phyloP scores from a whole-genome alignment of 2,797 vertebrate species.

The Ataeniobius toweri region DNA sequence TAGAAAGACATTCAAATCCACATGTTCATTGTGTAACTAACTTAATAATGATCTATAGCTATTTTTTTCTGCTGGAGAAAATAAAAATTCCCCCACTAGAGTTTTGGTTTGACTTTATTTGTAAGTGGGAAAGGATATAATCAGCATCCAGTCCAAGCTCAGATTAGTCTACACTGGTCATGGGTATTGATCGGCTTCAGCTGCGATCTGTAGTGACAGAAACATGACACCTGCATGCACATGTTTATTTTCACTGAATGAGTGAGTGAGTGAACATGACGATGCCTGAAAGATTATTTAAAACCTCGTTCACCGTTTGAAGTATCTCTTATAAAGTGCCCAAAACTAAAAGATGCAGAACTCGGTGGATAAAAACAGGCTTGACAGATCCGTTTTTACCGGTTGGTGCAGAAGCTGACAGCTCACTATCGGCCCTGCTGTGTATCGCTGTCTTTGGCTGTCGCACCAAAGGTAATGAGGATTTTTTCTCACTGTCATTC shows the following conservation, averaged over 20 bases:
- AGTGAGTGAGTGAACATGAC: too few relatives aligned
- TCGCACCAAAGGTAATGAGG: background rate
- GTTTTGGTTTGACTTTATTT: background rate
- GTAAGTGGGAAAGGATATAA: background rate
- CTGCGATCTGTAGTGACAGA: background rate
- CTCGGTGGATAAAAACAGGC: slow-evolving; percentile 4
- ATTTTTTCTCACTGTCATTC: slow-evolving; percentile 1
- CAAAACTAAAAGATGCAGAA: background rate
- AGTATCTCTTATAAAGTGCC: slow-evolving; percentile 2
- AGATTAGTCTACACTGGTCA: background rate
- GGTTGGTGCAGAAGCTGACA: slow-evolving; percentile 10
- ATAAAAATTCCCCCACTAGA: background rate
- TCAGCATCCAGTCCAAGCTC: background rate
- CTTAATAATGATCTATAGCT: background rate
- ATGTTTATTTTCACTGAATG: background rate
- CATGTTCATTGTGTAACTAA: background rate
- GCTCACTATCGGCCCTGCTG: slow-evolving; percentile 4
- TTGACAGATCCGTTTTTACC: slow-evolving; percentile 16
- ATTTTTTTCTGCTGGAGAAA: background rate
- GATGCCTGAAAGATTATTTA: background rate
- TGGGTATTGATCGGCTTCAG: slow-evolving; percentile 8
- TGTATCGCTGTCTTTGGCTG: slow-evolving; percentile 1
- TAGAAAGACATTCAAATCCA: background rate
- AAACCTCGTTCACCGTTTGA: background rate
- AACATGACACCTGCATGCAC: slow-evolving; percentile 3